Evolutionary conservation across 2,888 invertebrate species (phyloP).

Genomic region (Cheilosia vulpina): DNA sequence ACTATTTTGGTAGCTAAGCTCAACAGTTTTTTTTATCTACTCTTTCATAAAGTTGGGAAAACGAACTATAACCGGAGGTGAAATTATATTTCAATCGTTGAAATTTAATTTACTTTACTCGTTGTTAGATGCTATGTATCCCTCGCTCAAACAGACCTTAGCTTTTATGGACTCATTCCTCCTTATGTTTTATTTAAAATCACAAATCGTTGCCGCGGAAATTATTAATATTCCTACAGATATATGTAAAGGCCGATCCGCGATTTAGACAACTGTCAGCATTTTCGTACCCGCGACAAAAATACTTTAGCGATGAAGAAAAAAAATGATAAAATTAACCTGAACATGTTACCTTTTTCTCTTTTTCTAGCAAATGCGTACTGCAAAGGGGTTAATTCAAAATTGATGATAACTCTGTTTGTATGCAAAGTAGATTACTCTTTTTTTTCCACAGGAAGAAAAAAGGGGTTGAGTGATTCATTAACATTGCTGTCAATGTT

Average conservation of each 20-base stretch:
- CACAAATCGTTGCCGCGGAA: constrained; percentile 18
- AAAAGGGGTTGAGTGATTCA: constrained; percentile 35
- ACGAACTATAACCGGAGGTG: too few species aligned
- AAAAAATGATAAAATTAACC: constrained; percentile 17
- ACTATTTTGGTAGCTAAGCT: too few species aligned
- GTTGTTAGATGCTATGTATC: too few species aligned
- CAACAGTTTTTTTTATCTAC: too few species aligned
- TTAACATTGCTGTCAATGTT: neutral
- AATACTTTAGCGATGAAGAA: constrained; percentile 21
- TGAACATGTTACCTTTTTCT: constrained; percentile 31
- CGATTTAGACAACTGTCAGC: constrained; percentile 58
- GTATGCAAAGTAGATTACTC: constrained; percentile 49
- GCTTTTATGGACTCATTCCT: constrained; percentile 1
- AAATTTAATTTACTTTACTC: too few species aligned
- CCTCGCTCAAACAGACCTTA: neutral
- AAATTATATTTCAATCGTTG: too few species aligned
- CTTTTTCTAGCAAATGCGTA: constrained; percentile 41
- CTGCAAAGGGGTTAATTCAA: constrained; percentile 61
- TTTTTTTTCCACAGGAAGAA: constrained; percentile 2
- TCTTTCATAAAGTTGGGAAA: too few species aligned
- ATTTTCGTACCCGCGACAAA: constrained; percentile 39
- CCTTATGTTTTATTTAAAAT: constrained; percentile 33
- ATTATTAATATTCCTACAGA: neutral
- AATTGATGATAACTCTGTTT: constrained; percentile 63
- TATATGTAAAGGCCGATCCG: constrained; percentile 11